Evolutionary conservation across 1,140 invertebrate species (phyloP), one percentile per base, ranked within the genome.

Genomic region (Trichonephila clavata): DNA sequence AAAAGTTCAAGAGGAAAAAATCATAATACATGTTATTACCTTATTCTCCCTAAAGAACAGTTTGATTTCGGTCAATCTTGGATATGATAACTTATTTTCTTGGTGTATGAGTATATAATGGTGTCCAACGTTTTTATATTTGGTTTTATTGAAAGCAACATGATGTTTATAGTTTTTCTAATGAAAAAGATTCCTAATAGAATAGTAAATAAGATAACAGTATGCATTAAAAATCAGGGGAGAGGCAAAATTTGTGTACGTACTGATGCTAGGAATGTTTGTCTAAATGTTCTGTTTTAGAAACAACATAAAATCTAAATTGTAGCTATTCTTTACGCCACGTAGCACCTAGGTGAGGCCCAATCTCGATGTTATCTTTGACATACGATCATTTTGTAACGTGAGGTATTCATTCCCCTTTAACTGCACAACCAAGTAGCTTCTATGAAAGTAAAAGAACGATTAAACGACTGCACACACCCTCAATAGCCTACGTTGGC

Each of bases 341-440:
- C 43, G 50, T 39, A 57, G 13, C 60, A 14, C 39, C 10, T 84
- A 92, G 90, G 90, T 84, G 81, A 92, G 59, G 80, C 81, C 60
- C 59, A 16, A 65, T 68, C 61, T 63, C n/a, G 90, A 92, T 92
- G 61, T 84, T 92, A 92, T 80, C 81, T 84, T 84, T 92, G 90
- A 92, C 90, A 92, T 84, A 92, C 61, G 90, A 86, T 83, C 90
- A 68, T 92, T 92, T 84, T 92, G 90, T 92, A 92, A 92, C n/a
- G 80, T 57, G 6, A 90, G 68, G 88, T 90, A 68, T 90, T 60
- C 87, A 68, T 90, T 60, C 87, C 71, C 50, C 88, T 21, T 60
- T 81, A 90, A 90, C 88, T 90, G 71, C 71, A 24, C 16, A 61
- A 50, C 43, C 68, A 81, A 90, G 88, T 90, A 90, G 71, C 88